phyloP scores from a whole-genome alignment of 2,888 invertebrate species.

The Amiota mariae region DNA sequence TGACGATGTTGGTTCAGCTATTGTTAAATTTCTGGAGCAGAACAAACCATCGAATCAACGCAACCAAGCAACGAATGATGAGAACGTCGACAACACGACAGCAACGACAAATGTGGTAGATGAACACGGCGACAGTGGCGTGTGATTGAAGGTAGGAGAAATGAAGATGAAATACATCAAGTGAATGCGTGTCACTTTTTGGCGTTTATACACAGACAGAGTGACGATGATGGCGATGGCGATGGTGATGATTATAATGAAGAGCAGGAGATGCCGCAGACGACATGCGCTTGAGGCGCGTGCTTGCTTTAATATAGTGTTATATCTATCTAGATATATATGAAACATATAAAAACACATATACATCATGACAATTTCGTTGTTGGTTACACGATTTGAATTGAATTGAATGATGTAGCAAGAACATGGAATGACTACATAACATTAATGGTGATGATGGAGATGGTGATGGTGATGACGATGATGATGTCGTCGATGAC shows the following conservation, averaged over 20 bases:
- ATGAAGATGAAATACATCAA: constrained; percentile 1
- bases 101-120: constrained; percentile 7
- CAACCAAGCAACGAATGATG: constrained; percentile 17
- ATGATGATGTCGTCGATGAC: neutral
- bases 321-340: neutral
- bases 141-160: too few relatives aligned
- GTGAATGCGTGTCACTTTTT: constrained; percentile 41
- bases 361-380: constrained; percentile 2
- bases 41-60: constrained; percentile 17
- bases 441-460: neutral
- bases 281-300: too few relatives aligned
- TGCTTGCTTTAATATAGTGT: neutral
- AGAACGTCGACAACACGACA: neutral
- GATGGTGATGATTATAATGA: too few relatives aligned
- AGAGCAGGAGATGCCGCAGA: too few relatives aligned
- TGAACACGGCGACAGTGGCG: neutral
- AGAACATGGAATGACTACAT: constrained; percentile 16
- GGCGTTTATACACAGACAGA: neutral
- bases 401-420: constrained; percentile 51
- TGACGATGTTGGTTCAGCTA: constrained; percentile 6
- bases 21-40: constrained; percentile 27
- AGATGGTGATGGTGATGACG: neutral
- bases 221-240: neutral
- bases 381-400: constrained; percentile 23
- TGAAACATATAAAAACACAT: neutral